phyloP scores from a whole-genome alignment of 2,888 invertebrate genomes.

The Andrena marginata region DNA sequence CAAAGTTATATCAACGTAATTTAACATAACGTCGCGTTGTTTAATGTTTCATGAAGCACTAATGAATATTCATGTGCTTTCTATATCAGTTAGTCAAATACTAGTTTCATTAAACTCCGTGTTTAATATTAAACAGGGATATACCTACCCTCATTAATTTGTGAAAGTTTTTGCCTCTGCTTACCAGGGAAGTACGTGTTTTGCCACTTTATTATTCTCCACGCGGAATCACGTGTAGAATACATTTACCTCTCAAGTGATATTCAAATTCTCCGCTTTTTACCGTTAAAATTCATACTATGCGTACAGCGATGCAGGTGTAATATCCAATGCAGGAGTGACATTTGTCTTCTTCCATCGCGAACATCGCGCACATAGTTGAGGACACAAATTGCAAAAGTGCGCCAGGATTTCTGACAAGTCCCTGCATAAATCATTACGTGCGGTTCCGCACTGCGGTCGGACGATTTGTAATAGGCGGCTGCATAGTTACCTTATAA shows the following conservation, averaged over 20 bases:
- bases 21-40: neutral
- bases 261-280: neutral
- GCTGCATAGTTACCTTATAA: constrained; percentile 35
- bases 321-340: neutral
- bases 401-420: constrained; percentile 70
- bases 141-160: neutral
- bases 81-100: neutral
- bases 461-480: constrained; percentile 47
- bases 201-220: too few relatives aligned
- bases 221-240: too few relatives aligned
- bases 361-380: constrained; percentile 19
- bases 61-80: neutral
- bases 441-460: constrained; percentile 75
- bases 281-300: neutral
- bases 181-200: too few relatives aligned
- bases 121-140: neutral
- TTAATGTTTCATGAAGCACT: neutral
- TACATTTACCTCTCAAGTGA: neutral
- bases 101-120: neutral
- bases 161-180: too few relatives aligned
- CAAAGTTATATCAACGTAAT: neutral
- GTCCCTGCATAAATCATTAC: constrained; percentile 76
- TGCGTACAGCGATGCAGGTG: neutral
- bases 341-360: constrained; percentile 14
- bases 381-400: constrained; percentile 60